phyloP scores from a whole-genome alignment of 2,113 vertebrate species.

The Ochotona curzoniae region DNA sequence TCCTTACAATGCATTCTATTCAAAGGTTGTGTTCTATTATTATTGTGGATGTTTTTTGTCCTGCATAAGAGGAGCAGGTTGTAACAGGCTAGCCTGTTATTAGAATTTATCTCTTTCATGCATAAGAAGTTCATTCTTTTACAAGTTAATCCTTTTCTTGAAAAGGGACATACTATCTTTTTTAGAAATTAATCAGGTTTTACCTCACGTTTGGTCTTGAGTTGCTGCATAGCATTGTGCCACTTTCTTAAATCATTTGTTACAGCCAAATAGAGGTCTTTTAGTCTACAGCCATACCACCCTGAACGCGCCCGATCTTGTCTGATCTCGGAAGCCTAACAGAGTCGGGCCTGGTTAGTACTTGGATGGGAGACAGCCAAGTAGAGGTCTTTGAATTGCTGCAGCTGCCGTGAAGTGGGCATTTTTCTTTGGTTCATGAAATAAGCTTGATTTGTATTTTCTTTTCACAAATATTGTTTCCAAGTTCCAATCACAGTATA shows the following conservation, averaged over 20 bases:
- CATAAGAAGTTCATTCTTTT: conserved; percentile 68
- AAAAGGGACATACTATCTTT: conserved; percentile 58
- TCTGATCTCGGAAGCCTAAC: too few species aligned
- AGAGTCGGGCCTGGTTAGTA: too few species aligned
- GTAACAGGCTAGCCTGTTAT: conserved; percentile 52
- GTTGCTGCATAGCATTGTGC: conserved; percentile 22
- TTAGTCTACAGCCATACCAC: neutral
- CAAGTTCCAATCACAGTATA: conserved; percentile 25
- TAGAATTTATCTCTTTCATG: conserved; percentile 66
- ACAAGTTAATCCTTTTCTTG: conserved; percentile 71
- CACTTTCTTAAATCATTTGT: conserved; percentile 59
- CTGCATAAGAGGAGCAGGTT: conserved; percentile 55
- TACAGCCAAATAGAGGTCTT: neutral
- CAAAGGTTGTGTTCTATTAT: neutral
- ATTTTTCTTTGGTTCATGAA: conserved; percentile 26
- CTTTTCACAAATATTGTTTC: conserved; percentile 57
- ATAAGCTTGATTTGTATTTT: neutral
- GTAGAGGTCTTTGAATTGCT: neutral
- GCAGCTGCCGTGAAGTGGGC: conserved; percentile 40
- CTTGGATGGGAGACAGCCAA: neutral
- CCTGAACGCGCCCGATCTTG: too few species aligned
- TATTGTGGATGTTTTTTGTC: conserved; percentile 48
- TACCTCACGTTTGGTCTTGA: conserved; percentile 49
- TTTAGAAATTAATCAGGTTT: conserved; percentile 67
- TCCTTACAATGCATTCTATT: conserved; percentile 46